Percentiles rank a stretch among this genome's conserved stretches.
Evolutionary conservation across 2,113 vertebrate species (phyloP).

Genomic region (Promerops cafer): DNA sequence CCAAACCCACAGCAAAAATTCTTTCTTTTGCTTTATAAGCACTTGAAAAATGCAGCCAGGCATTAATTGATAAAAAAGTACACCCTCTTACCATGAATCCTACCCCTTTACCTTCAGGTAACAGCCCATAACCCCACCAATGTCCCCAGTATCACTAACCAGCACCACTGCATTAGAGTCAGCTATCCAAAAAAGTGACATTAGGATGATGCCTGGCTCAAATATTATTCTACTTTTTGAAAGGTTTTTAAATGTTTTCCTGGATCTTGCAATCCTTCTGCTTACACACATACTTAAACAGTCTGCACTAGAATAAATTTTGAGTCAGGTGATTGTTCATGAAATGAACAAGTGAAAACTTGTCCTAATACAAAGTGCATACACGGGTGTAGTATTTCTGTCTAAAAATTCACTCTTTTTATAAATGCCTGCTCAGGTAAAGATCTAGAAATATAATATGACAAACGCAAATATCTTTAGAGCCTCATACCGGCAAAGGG

Average conservation of each 20-base stretch:
- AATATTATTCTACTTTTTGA: neutral
- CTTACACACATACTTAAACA: neutral
- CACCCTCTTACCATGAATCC: neutral
- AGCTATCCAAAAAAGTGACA: neutral
- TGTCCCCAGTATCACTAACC: neutral
- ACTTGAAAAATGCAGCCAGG: neutral
- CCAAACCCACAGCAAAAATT: neutral
- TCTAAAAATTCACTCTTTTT: neutral
- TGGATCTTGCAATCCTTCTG: neutral
- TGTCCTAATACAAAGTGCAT: neutral
- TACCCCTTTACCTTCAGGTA: neutral
- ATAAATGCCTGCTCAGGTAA: neutral
- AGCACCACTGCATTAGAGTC: neutral
- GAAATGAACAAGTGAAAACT: neutral
- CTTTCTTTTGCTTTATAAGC: neutral
- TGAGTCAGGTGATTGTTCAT: neutral
- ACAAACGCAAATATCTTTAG: neutral
- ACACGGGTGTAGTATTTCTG: neutral
- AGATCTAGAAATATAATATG: neutral
- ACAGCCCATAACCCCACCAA: neutral
- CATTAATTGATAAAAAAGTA: neutral
- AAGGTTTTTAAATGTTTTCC: neutral
- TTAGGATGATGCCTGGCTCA: neutral
- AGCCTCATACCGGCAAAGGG: neutral
- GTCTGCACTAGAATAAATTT: neutral